Percentiles rank a stretch among this genome's conserved stretches.
Conservation (phyloP, 2,797 vertebrate species). For the Oreochromis grahami region DNA sequence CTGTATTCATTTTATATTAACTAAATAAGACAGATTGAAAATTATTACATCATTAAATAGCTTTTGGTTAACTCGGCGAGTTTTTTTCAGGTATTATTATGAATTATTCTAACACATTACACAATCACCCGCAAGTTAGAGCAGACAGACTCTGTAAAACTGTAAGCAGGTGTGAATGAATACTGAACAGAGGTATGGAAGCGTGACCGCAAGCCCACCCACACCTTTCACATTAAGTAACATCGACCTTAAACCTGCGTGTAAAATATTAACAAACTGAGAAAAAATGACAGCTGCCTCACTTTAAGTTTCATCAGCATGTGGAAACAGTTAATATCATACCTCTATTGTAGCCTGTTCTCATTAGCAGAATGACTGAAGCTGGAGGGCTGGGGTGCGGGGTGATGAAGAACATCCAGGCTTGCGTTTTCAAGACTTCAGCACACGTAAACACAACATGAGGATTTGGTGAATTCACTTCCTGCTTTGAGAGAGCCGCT, state of each 20-base stretch:
- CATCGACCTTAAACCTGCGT: constrained; percentile 15
- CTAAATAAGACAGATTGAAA: constrained; percentile 29
- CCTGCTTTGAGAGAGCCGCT: constrained; percentile 23
- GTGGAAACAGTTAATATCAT: constrained; percentile 68
- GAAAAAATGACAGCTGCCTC: constrained; percentile 65
- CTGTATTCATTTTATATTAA: constrained; percentile 1
- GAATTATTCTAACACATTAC: constrained; percentile 54
- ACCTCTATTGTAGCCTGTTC: constrained; percentile 55
- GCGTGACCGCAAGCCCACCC: constrained; percentile 30
- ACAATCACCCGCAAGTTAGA: constrained; percentile 51
- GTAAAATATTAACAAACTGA: constrained; percentile 67
- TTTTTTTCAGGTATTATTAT: constrained; percentile 49
- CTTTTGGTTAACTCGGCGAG: constrained; percentile 1
- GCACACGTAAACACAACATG: constrained; percentile 19
- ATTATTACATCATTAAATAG: constrained; percentile 33
- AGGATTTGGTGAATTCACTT: constrained; percentile 40
- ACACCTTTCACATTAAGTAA: constrained; percentile 45
- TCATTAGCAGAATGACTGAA: constrained; percentile 58
- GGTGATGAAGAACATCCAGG: constrained; percentile 50
- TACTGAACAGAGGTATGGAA: constrained; percentile 23
- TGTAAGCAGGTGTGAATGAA: constrained; percentile 60
- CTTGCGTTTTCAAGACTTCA: constrained; percentile 50
- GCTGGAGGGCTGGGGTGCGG: constrained; percentile 23
- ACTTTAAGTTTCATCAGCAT: constrained; percentile 63
- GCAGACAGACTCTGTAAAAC: constrained; percentile 56